Base-by-base conservation (phyloP, 2,113 vertebrate species). In the Motacilla alba region DNA sequence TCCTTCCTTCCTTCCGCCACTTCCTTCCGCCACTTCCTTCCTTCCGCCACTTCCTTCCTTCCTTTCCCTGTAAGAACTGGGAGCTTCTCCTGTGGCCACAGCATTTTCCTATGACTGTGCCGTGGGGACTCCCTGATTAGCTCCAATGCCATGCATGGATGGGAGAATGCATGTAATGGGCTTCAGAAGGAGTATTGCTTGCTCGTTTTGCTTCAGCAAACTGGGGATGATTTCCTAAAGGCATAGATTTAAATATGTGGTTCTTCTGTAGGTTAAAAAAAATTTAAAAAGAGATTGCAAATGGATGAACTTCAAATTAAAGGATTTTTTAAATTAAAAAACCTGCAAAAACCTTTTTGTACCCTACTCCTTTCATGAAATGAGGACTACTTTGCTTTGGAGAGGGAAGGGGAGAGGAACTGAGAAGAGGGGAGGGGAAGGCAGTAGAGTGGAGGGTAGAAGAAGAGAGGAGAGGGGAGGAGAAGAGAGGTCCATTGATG, bases 81-180 rank as follows among this genome's bases (percentile, higher is more conserved):
- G 37, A 70, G 1, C 6, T 79, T 52, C 14, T 70, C 13, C 24
- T 70, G 8, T 5, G 6, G 62, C 31, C 46, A 13, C 11, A 47
- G 16, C 1, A 7, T 4, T 56, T 44, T 74, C n/a, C 37, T 1
- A 0, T 39, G 35, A 15, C 11, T 22, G 23, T 13, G 6, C 44
- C 52, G 10, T n/a, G 5, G 11, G 14, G 6, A 11, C 7, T 87
- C 46, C 22, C 23, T 52, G 41, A 50, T 79, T 63, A 39, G 24
- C 26, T 67, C 43, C 70, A 70, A 26, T 5, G 2, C 21, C 19
- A 18, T 10, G 11, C 30, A n/a, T 17, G 11, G 24, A 50, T 30
- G 49, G 33, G 8, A 75, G 79, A 79, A 90, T 28, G 7, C 46
- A 21, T 6, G 0, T 27, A 50, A 82, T 22, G 11, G 15, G 23